These are phyloP conservation scores for Apodemia mormo DNA, from an alignment of 2,888 invertebrate genomes.

Conservation along the genomic window DNA sequence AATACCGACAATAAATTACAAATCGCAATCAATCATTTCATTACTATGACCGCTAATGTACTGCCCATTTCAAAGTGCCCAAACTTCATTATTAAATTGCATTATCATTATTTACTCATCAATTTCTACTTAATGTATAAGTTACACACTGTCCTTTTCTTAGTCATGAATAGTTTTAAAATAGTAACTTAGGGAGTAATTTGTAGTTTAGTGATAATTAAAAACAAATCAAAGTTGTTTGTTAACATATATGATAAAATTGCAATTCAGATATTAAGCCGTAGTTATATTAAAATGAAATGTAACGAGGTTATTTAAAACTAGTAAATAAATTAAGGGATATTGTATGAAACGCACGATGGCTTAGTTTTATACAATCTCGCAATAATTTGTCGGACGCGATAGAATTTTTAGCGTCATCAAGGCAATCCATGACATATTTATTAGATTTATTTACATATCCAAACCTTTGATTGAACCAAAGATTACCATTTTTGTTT, in stretches of 20 bases:
- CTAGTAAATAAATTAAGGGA: conserved; percentile 54
- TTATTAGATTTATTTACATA: conserved; percentile 45
- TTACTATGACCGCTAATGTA: conserved; percentile 28
- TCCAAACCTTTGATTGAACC: conserved; percentile 49
- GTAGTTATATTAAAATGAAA: conserved; percentile 63
- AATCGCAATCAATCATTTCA: conserved; percentile 35
- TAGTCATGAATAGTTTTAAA: conserved; percentile 63
- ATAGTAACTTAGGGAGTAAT: conserved; percentile 65
- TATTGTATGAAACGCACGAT: conserved; percentile 40
- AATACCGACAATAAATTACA: conserved; percentile 59
- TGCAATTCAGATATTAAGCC: conserved; percentile 80
- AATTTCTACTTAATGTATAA: conserved; percentile 41
- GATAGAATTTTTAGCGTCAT: background rate
- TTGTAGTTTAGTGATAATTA: conserved; percentile 59
- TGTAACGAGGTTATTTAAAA: conserved; percentile 63
- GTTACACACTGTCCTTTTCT: conserved; percentile 54
- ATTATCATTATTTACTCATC: conserved; percentile 57
- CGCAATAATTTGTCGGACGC: conserved; percentile 26
- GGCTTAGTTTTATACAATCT: conserved; percentile 51
- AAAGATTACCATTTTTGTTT: conserved; percentile 44
- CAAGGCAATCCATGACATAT: background rate
- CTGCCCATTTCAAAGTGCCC: conserved; percentile 17
- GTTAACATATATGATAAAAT: conserved; percentile 78
- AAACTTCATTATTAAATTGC: conserved; percentile 41
- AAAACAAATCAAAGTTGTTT: conserved; percentile 74